Conservation (phyloP, 2,113 vertebrate species). For the Chiloscyllium plagiosum region DNA sequence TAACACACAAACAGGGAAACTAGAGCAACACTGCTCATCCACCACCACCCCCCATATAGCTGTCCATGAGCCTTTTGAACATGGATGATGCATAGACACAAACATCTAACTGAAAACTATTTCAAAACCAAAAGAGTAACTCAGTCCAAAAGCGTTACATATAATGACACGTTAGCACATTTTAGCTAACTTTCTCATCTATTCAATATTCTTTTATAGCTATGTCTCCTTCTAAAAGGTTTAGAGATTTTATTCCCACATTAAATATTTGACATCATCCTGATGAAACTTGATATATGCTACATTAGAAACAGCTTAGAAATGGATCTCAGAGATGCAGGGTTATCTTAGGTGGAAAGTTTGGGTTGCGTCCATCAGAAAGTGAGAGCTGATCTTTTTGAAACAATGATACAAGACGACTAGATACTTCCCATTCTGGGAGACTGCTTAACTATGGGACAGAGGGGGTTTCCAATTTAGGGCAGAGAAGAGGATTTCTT, state of each 20-base stretch:
- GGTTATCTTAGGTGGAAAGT: no score
- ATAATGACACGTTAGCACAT: background rate
- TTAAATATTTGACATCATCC: background rate
- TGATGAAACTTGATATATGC: background rate
- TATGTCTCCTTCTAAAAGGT: background rate
- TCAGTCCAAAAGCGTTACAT: background rate
- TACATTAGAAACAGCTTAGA: no score
- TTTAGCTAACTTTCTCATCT: background rate
- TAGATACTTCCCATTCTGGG: no score
- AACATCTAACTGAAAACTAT: background rate
- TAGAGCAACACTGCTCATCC: background rate
- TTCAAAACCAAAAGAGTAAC: background rate
- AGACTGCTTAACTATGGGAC: no score
- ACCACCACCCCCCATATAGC: background rate
- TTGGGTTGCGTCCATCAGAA: no score
- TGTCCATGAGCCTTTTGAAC: background rate
- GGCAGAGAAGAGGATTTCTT: no score
- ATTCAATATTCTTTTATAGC: background rate
- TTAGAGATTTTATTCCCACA: background rate
- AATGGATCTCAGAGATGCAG: no score
- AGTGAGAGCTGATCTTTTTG: no score
- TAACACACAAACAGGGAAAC: background rate
- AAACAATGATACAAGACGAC: no score
- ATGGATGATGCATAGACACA: background rate
- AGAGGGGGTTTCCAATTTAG: no score